These are phyloP conservation scores for Porphyrio hochstetteri DNA, from an alignment of 2,113 vertebrate species.

Conservation along the genomic window DNA sequence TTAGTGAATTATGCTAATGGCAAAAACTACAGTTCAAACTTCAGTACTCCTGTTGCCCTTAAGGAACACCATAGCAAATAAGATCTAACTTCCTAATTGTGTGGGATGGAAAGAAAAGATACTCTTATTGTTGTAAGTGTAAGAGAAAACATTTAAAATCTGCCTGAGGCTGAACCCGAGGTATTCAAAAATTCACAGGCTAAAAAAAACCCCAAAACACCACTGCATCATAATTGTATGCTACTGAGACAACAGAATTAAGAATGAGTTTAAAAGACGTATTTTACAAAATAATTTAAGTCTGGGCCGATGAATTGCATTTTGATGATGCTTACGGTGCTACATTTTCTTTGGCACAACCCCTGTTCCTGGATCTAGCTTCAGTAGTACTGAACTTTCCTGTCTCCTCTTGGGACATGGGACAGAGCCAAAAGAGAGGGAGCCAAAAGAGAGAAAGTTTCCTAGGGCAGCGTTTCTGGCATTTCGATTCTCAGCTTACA, in stretches of 20 bases:
- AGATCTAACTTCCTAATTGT: not conserved
- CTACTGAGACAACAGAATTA: not conserved
- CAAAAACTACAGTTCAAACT: not conserved
- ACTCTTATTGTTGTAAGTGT: not conserved
- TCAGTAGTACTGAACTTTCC: not conserved
- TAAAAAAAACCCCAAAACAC: rapidly evolving
- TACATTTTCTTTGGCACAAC: not conserved
- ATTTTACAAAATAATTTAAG: not conserved
- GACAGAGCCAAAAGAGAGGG: not conserved
- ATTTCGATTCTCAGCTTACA: not conserved
- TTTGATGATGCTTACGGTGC: not conserved
- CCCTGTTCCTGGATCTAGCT: not conserved
- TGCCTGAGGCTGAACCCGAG: not conserved
- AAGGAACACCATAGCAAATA: not conserved
- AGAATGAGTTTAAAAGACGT: not conserved
- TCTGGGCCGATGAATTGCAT: not conserved
- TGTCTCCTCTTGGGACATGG: not conserved
- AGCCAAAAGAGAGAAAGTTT: not conserved
- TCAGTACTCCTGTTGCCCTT: not conserved
- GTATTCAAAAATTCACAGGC: not conserved
- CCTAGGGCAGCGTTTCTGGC: not conserved
- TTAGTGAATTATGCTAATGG: not conserved
- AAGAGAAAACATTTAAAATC: not conserved
- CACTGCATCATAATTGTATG: not conserved
- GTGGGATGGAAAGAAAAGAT: not conserved